phyloP scores from a whole-genome alignment of 2,888 invertebrate genomes.

The Brachylomia viminalis region DNA sequence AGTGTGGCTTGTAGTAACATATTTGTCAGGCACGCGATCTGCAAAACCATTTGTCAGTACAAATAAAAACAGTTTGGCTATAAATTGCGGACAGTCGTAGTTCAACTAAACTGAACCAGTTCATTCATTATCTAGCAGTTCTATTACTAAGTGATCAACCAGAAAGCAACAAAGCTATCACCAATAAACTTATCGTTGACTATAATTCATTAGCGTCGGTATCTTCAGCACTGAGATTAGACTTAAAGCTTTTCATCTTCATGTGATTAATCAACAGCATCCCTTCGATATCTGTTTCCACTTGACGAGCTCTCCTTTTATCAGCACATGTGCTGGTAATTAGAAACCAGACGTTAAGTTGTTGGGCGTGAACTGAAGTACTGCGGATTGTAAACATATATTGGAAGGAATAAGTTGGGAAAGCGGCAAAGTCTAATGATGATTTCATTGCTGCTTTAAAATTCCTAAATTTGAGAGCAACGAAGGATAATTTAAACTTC shows the following conservation, averaged over 20 bases:
- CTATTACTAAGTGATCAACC: conserved; percentile 21
- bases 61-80: conserved; percentile 36
- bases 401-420: not conserved
- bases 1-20: conserved; percentile 33
- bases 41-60: conserved; percentile 38
- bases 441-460: not conserved
- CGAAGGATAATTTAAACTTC: not conserved
- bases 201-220: conserved; percentile 34
- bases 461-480: not conserved
- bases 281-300: conserved; percentile 44
- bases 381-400: not conserved
- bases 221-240: conserved; percentile 42
- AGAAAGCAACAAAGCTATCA: conserved; percentile 37
- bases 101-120: conserved; percentile 27
- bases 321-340: conserved; percentile 54
- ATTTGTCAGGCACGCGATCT: conserved; percentile 52
- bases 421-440: not conserved
- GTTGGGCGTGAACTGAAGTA: conserved; percentile 38
- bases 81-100: conserved; percentile 27
- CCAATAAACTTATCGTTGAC: conserved; percentile 19
- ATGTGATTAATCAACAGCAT: conserved; percentile 46
- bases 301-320: conserved; percentile 47
- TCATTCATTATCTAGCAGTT: conserved; percentile 46
- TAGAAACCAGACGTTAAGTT: conserved; percentile 38
- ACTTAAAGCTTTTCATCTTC: conserved; percentile 28